Evolutionary conservation across 2,888 invertebrate species (phyloP).

Genomic region (Helobdella robusta): DNA sequence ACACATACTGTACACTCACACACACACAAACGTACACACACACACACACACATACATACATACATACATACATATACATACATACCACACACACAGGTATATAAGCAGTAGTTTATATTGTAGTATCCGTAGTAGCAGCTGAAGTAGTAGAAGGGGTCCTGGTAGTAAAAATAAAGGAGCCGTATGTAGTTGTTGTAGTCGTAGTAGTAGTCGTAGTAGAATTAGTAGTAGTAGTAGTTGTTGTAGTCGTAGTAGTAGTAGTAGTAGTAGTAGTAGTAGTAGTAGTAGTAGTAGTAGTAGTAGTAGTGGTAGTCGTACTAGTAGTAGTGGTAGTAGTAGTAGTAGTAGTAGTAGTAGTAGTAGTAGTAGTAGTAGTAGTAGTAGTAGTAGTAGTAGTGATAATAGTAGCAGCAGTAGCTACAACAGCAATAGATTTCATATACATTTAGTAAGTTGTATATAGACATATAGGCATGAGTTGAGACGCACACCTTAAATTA

Average conservation of each 20-base stretch:
- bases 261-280: neutral
- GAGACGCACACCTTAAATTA: too few relatives aligned
- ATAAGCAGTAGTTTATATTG: conserved; percentile 1
- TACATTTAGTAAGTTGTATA: too few relatives aligned
- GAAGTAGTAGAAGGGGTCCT: neutral
- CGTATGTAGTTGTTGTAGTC: too few relatives aligned
- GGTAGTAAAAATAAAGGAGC: neutral
- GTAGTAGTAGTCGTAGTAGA: too few relatives aligned
- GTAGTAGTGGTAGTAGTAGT: too few relatives aligned
- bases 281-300: neutral
- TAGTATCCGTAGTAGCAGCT: neutral
- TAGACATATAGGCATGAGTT: too few relatives aligned
- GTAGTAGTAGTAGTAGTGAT: neutral
- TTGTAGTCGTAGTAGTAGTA: too few relatives aligned
- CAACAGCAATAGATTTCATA: too few relatives aligned
- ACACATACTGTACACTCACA: conserved; percentile 38
- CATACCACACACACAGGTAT: neutral
- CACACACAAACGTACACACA: conserved; percentile 17
- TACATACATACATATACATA: conserved; percentile 8
- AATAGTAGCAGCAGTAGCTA: neutral
- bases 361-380: neutral
- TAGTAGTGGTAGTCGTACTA: too few relatives aligned
- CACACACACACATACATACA: conserved; percentile 20
- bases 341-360: neutral
- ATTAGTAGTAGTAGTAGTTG: too few relatives aligned